These are phyloP conservation scores for Agrochola litura DNA, from an alignment of 2,888 invertebrate species.

Conservation along the genomic window DNA sequence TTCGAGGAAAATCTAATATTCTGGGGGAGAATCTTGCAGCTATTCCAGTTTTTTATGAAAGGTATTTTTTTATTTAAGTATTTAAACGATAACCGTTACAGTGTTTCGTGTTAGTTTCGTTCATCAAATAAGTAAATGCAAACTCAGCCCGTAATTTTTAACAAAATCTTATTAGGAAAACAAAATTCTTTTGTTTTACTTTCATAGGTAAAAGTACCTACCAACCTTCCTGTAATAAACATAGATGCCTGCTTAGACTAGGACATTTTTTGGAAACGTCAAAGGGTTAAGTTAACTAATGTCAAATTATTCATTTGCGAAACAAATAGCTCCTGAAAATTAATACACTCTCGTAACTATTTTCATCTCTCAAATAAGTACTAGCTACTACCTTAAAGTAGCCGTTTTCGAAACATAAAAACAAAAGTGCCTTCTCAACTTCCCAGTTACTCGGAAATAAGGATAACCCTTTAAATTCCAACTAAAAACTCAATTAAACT, in stretches of 20 bases:
- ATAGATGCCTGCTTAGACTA: background rate
- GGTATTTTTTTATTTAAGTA: background rate
- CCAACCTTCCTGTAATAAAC: background rate
- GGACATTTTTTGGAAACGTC: background rate
- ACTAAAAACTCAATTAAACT: slow-evolving; percentile 44
- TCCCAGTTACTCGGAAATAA: background rate
- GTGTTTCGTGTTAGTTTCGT: background rate
- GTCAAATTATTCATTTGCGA: background rate
- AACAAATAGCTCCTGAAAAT: background rate
- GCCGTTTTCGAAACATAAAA: background rate
- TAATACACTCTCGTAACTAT: background rate
- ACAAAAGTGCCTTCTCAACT: background rate
- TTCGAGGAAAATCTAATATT: background rate
- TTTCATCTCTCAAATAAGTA: background rate
- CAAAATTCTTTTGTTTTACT: background rate
- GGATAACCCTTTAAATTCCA: slow-evolving; percentile 1
- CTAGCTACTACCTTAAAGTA: background rate
- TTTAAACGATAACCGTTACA: too few species aligned
- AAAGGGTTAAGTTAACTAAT: background rate
- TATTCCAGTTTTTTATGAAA: background rate
- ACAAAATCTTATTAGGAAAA: background rate
- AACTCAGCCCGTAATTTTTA: background rate
- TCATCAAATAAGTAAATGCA: background rate
- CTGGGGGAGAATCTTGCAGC: background rate
- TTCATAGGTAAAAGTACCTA: background rate